phyloP scores from a whole-genome alignment of 2,888 invertebrate genomes.

The Dasysyrphus tricinctus region DNA sequence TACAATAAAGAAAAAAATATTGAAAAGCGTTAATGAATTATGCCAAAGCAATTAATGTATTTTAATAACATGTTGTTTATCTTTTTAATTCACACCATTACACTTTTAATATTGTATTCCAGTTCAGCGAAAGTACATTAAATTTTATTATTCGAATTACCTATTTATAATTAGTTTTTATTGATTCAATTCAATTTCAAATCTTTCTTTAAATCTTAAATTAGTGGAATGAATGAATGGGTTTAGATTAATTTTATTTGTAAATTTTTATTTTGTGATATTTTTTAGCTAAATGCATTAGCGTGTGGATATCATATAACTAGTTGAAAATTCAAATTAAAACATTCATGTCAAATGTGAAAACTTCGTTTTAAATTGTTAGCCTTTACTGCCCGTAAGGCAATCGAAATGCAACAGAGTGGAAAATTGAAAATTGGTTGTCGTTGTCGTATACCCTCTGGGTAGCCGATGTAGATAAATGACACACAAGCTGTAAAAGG shows the following conservation, averaged over 20 bases:
- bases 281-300: neutral
- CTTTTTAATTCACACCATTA: constrained; percentile 17
- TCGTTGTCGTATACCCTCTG: constrained; percentile 20
- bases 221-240: neutral
- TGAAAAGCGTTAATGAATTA: neutral
- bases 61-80: constrained; percentile 8
- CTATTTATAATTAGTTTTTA: constrained; percentile 17
- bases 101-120: constrained; percentile 12
- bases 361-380: constrained; percentile 20
- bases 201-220: constrained; percentile 3
- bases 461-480: constrained; percentile 3
- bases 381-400: constrained; percentile 28
- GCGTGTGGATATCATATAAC: neutral
- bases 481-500: neutral
- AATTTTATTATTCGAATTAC: constrained; percentile 23
- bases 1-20: neutral
- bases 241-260: neutral
- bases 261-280: neutral
- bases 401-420: constrained; percentile 41
- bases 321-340: constrained; percentile 42
- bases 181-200: constrained; percentile 19
- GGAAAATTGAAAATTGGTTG: constrained; percentile 50
- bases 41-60: neutral
- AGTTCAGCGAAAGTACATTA: neutral
- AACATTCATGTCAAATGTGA: constrained; percentile 47